Percentiles rank a stretch among this genome's conserved stretches.
phyloP scores from a whole-genome alignment of 2,888 invertebrate species.

The Limnephilus auricula region DNA sequence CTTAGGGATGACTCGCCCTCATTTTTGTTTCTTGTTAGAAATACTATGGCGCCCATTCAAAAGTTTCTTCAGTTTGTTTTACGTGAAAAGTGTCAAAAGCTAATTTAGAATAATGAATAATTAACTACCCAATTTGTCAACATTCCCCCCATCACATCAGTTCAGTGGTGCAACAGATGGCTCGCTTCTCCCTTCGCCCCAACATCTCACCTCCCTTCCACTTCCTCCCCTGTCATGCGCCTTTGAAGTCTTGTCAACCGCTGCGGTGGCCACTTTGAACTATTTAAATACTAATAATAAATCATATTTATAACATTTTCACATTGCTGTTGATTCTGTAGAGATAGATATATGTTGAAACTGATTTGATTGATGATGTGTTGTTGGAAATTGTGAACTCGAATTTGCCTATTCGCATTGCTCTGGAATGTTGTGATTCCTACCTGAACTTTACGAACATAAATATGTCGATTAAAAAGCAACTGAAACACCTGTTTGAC shows the following conservation, averaged over 20 bases:
- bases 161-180: constrained; percentile 20
- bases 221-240: neutral
- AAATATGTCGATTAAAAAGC: no score
- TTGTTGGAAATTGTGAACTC: neutral
- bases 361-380: neutral
- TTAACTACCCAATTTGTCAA: constrained; percentile 39
- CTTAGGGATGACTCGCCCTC: neutral
- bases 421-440: no score
- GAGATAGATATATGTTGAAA: neutral
- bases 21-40: neutral
- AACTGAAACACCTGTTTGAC: no score
- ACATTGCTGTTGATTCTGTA: neutral
- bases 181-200: constrained; percentile 3
- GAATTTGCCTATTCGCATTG: neutral
- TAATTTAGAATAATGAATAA: constrained; percentile 15
- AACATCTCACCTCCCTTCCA: neutral
- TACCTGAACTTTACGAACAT: no score
- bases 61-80: neutral
- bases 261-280: constrained; percentile 24
- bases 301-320: no score
- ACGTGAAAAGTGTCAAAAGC: constrained; percentile 18
- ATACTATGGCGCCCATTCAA: neutral
- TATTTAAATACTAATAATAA: neutral
- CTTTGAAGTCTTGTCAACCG: constrained; percentile 31
- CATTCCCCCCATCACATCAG: constrained; percentile 5